Evolutionary conservation across 2,113 vertebrate genomes (phyloP).

Genomic region (Chaetodon auriga): DNA sequence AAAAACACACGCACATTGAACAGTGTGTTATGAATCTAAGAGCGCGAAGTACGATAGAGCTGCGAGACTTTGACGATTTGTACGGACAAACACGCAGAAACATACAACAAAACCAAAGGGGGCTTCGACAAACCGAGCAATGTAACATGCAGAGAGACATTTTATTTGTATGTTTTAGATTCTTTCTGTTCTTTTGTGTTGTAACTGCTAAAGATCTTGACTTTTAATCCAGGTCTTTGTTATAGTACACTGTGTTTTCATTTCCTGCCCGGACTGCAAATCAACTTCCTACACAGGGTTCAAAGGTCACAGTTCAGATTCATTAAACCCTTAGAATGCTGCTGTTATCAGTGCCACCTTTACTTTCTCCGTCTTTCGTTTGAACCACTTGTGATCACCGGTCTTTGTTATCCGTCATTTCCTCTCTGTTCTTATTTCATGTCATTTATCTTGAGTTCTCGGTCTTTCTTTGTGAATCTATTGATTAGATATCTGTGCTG

Average conservation of each 20-base stretch:
- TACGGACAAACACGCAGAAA: slow-evolving; percentile 79
- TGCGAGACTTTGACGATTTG: slow-evolving; percentile 78
- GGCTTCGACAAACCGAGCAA: slow-evolving; percentile 68
- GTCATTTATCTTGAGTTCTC: slow-evolving; percentile 25
- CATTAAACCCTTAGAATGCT: slow-evolving; percentile 83
- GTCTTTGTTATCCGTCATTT: slow-evolving; percentile 24
- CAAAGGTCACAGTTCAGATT: slow-evolving; percentile 55
- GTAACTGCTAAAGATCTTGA: slow-evolving; percentile 41
- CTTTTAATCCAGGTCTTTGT: slow-evolving; percentile 40
- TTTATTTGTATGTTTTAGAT: slow-evolving; percentile 44
- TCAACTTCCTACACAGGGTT: slow-evolving; percentile 36
- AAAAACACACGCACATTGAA: background rate
- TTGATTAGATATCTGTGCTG: slow-evolving; percentile 30
- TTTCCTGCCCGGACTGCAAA: slow-evolving; percentile 40
- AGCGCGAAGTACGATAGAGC: background rate
- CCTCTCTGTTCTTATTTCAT: slow-evolving; percentile 5
- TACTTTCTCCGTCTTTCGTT: slow-evolving; percentile 37
- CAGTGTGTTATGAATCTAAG: background rate
- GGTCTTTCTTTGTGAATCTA: slow-evolving; percentile 4
- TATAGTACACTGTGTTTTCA: slow-evolving; percentile 19
- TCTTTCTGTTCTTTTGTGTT: slow-evolving; percentile 57
- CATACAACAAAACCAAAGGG: slow-evolving; percentile 82
- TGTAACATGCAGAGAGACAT: slow-evolving; percentile 50
- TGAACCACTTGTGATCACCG: slow-evolving; percentile 21
- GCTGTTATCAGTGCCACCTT: slow-evolving; percentile 53